These are phyloP conservation scores for Callorhinus ursinus DNA, from an alignment of 2,113 vertebrate species.

Conservation along the genomic window DNA sequence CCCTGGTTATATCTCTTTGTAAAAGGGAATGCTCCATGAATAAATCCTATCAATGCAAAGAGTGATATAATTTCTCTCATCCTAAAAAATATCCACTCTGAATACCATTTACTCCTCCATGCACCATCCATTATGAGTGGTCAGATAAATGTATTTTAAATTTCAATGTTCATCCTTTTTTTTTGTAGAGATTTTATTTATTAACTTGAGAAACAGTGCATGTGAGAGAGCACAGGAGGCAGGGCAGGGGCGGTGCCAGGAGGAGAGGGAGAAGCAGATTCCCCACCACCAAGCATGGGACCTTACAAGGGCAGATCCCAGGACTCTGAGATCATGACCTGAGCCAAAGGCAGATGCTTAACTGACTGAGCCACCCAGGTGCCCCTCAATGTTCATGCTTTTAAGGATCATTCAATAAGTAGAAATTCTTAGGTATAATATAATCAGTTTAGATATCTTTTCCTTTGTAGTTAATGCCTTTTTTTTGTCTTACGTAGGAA, in stretches of 20 bases:
- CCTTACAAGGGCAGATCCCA: too few relatives aligned
- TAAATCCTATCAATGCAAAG: not conserved
- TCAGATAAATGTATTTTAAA: not conserved
- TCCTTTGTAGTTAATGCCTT: not conserved
- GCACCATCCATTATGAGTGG: not conserved
- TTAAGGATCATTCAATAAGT: not conserved
- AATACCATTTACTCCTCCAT: not conserved
- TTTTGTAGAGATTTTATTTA: too few relatives aligned
- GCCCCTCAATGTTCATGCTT: not conserved
- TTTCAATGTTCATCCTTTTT: not conserved
- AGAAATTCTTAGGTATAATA: not conserved
- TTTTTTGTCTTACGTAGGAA: not conserved
- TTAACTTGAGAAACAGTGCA: too few relatives aligned
- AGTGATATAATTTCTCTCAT: not conserved
- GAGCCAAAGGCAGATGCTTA: too few relatives aligned
- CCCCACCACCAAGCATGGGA: too few relatives aligned
- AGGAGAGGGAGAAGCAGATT: too few relatives aligned
- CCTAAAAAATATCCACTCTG: not conserved
- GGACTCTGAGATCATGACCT: too few relatives aligned
- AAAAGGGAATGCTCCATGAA: not conserved
- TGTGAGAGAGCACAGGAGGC: too few relatives aligned
- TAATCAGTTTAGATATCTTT: not conserved
- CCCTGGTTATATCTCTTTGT: not conserved
- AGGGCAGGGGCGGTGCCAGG: too few relatives aligned
- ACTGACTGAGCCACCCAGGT: too few relatives aligned